Base-by-base conservation (phyloP, 2,113 vertebrate species). In the Propithecus coquereli region DNA sequence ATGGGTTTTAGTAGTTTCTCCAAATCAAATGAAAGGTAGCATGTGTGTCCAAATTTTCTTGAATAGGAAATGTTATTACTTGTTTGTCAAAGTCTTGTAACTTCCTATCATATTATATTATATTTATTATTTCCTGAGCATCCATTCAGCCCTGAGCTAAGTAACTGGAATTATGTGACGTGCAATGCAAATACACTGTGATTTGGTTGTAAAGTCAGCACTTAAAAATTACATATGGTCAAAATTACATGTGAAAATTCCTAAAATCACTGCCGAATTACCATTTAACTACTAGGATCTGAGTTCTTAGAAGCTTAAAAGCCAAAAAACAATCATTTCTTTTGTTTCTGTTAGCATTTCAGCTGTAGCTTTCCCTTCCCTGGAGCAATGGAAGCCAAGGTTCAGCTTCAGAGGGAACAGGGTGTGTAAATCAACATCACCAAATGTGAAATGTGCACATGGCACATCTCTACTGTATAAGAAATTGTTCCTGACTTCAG, bases 181-280 rank as follows among this genome's bases (percentile, higher is more conserved):
- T 10, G 47, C 14, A 73, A 80, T 22, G 59, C 65, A 96, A 93
- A 63, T 50, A 30, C 12, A 66, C 9, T n/a, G 6, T 23, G 13
- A 79, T 70, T 59, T 74, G 37, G 74, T 37, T 74, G 13, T 71
- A 34, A 95, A 96, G 70, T 30, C 30, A 92, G 61, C n/a, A 90
- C 71, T 73, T 77, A n/a, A 88, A 96, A 93, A 80, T 79, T 96
- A 88, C 27, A 52, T 27, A n/a, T 61, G 65, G 45, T 76, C 63
- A 96, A 84, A 70, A 92, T 81, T 91, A 86, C 65, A 85, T 82
- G 20, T 76, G 74, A 85, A 95, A 89, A 91, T 74, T 70, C 79
- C 89, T 73, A 86, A 96, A 91, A 77, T 90, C 89, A 88, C 52
- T 71, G 77, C 91, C 22, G 82, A 91, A 90, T 74, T 70, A 95